Evolutionary conservation across 1,140 invertebrate genomes (phyloP).

Genomic region (Maniola jurtina): DNA sequence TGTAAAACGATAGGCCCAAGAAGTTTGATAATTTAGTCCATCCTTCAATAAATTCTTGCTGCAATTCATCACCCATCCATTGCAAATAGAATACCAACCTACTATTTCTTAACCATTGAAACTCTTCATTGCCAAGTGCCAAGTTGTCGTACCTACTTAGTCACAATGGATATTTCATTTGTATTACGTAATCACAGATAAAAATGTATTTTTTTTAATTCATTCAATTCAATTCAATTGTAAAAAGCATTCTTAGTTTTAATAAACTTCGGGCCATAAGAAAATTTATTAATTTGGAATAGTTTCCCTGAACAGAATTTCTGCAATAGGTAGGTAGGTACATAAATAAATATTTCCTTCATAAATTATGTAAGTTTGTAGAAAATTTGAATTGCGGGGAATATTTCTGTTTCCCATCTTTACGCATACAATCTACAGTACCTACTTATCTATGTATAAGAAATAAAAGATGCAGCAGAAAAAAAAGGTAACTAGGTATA

Average conservation of each 20-base stretch:
- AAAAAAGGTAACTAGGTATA: no score
- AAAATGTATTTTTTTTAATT: not conserved
- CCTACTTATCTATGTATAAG: no score
- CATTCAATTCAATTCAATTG: not conserved
- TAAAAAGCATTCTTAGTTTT: not conserved
- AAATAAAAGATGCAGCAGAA: no score
- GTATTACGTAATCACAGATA: not conserved
- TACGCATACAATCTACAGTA: no score
- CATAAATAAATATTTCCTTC: no score
- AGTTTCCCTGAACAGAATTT: no score
- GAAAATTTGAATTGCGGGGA: no score
- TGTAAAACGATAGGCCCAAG: no score
- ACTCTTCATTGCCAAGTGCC: not conserved
- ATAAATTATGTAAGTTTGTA: no score
- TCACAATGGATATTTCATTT: not conserved
- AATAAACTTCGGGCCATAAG: not conserved
- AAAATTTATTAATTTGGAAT: not conserved
- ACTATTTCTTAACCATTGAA: not conserved
- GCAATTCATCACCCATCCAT: conserved; percentile 3
- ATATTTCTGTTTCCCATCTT: no score
- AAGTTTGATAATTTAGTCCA: not conserved
- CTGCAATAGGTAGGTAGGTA: no score
- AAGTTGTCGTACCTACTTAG: not conserved
- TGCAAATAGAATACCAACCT: not conserved
- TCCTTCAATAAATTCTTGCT: not conserved